Evolutionary conservation across 2,888 invertebrate species (phyloP).

Genomic region (Cistogaster globosa): DNA sequence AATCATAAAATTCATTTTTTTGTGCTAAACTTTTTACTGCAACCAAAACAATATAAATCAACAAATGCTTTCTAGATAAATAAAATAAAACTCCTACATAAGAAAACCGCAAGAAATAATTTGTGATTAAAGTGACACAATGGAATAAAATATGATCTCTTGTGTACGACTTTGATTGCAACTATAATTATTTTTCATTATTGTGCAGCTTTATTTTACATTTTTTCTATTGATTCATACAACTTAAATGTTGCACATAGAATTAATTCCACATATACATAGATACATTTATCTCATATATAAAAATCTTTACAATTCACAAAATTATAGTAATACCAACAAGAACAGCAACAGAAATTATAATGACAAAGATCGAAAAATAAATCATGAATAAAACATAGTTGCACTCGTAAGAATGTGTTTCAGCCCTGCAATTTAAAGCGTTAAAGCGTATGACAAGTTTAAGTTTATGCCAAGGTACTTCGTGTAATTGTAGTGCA

Average conservation of each 20-base stretch:
- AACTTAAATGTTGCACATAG: constrained; percentile 32
- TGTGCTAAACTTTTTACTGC: background rate
- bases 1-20: background rate
- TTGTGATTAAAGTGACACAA: constrained; percentile 36
- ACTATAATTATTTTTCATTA: constrained; percentile 37
- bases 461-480: constrained; percentile 44
- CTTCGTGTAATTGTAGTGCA: background rate
- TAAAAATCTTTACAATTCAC: background rate
- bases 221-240: constrained; percentile 47
- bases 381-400: constrained; percentile 48
- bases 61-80: background rate
- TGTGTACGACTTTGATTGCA: background rate
- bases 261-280: constrained; percentile 46
- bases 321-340: constrained; percentile 16
- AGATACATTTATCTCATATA: background rate
- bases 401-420: constrained; percentile 12
- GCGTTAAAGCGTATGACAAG: constrained; percentile 47
- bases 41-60: background rate
- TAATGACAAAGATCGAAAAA: constrained; percentile 6
- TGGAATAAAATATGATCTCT: constrained; percentile 3
- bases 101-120: constrained; percentile 36
- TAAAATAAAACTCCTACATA: constrained; percentile 41
- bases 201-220: constrained; percentile 19
- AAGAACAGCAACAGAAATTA: background rate
- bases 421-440: constrained; percentile 3